Conservation (phyloP, 2,113 vertebrate species). For the Hyla sarda region DNA sequence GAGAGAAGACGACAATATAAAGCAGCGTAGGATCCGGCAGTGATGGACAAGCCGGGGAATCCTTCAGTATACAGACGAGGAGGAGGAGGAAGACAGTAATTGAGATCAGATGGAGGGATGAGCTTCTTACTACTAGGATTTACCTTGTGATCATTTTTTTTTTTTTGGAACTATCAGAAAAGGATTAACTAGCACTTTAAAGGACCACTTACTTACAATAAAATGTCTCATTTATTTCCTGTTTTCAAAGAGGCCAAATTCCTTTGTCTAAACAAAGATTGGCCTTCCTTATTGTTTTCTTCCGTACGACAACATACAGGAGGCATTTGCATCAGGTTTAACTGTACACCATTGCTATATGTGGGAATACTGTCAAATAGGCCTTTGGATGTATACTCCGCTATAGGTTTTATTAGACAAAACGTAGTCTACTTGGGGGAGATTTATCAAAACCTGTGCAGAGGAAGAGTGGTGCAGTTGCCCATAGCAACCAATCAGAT, state of each 20-base stretch:
- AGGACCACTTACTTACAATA: constrained; percentile 87
- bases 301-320: no score
- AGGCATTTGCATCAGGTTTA: no score
- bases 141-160: constrained; percentile 81
- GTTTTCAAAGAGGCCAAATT: constrained; percentile 83
- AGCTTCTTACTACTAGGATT: constrained; percentile 51
- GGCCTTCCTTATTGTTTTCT: no score
- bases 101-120: constrained; percentile 79
- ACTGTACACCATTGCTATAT: no score
- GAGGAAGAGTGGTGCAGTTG: no score
- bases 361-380: no score
- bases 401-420: no score
- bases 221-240: constrained; percentile 96
- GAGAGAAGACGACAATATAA: constrained; percentile 61
- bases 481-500: no score
- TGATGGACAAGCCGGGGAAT: constrained; percentile 46
- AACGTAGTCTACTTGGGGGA: no score
- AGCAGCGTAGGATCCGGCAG: constrained; percentile 60
- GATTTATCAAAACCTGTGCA: no score
- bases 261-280: constrained; percentile 84
- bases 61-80: constrained; percentile 13
- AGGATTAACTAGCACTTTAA: constrained; percentile 90
- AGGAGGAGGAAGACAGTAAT: constrained; percentile 25
- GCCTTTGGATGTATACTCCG: no score
- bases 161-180: constrained; percentile 85